Evolutionary conservation across 2,113 vertebrate genomes (phyloP), one percentile per base, ranked within the genome.

Genomic region (Cephalopterus ornatus): DNA sequence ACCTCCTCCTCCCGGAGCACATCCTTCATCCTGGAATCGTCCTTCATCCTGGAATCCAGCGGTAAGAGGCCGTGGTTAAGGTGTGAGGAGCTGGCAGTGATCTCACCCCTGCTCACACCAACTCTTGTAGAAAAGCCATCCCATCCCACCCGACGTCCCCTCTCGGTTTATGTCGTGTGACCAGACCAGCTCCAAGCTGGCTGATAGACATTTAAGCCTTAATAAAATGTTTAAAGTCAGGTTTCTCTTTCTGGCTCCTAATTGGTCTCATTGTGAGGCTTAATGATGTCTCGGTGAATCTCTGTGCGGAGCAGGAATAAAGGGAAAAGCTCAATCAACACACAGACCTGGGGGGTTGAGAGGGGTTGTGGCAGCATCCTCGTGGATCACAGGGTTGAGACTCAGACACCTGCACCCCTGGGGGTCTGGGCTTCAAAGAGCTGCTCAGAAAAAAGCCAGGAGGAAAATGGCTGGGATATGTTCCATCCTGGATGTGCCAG

Each of bases 171-270:
- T 76, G 80, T 88, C 56, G 52, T 67, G 89, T 89, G 96, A 70
- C 46, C 15, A 4, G 79, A 56, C 70, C 83, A 23, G 89, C 86
- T 92, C 95, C 94, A 24, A 58, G 49, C 93, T 83, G 92, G 71
- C 88, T 75, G 83, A 89, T 91, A 85, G 93, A 96, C 93, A 86
- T 92, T 83, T 95, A 97, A 96, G 97, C 96, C 96, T 97, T 97
- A 97, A 97, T 97, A 97, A 97, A 97, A 93, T 47, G 74, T 73
- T 93, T 74, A 63, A 93, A 92, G 82, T 81, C 86, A 4, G 17
- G 17, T 83, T 47, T 68, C 41, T 56, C 58, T 68, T 42, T 75
- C 70, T 61, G 92, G 14, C 53, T 78, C 35, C 1, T 84, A 6
- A 26, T 11, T 32, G 81, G 26, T 46, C 42, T 61, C 62, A 3